Conservation (phyloP, 2,888 invertebrate genomes). For the Anthophora plumipes region DNA sequence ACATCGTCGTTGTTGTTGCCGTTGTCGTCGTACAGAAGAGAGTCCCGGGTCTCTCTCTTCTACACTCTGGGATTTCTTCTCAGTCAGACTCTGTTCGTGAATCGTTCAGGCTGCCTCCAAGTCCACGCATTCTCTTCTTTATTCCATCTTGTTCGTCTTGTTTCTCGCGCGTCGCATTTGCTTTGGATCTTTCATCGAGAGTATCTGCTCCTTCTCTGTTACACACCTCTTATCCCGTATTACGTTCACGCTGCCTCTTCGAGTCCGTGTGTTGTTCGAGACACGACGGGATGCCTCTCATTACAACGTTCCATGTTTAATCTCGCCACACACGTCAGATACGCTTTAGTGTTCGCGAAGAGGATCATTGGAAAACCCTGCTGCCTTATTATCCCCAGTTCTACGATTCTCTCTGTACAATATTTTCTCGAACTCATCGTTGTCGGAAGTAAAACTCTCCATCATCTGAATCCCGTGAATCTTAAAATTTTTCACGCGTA, state of each 20-base stretch:
- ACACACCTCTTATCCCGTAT: constrained; percentile 1
- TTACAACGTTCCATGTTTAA: constrained; percentile 20
- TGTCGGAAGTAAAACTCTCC: too few species aligned
- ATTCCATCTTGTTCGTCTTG: constrained; percentile 4
- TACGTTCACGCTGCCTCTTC: background rate
- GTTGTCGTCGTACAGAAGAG: constrained; percentile 13
- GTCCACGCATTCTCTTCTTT: background rate
- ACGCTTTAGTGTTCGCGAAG: background rate
- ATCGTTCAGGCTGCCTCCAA: constrained; percentile 13
- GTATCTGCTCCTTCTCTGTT: background rate
- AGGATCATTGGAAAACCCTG: background rate
- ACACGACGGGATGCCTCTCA: background rate
- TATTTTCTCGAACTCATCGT: background rate
- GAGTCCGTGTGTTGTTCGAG: background rate
- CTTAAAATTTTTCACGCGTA: too few species aligned
- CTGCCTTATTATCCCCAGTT: background rate
- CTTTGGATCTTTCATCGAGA: constrained; percentile 21
- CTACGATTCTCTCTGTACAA: background rate
- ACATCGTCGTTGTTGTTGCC: constrained; percentile 2
- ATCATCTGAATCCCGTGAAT: too few species aligned
- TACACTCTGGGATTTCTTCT: constrained; percentile 2
- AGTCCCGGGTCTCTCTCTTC: background rate
- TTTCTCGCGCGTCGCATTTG: constrained; percentile 16
- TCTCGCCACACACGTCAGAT: background rate
- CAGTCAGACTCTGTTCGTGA: constrained; percentile 37